Evolutionary conservation across 2,797 vertebrate genomes (phyloP).

Genomic region (Falco peregrinus): DNA sequence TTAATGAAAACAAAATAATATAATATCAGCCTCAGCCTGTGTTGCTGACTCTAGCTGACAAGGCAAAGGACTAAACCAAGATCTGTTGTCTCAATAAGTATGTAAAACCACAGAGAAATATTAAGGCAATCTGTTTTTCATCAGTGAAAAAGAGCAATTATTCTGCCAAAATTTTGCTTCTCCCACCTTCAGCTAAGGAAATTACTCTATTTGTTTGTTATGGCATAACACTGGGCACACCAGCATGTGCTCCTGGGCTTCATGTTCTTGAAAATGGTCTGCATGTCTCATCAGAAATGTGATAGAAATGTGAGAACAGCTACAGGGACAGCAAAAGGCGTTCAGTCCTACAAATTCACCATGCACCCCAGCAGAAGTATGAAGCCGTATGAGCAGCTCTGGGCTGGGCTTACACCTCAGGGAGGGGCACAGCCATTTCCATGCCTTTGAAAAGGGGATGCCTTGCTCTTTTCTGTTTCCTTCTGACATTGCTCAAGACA

Average conservation of each 20-base stretch:
- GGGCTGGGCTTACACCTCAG: background rate
- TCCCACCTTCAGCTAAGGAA: background rate
- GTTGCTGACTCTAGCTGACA: background rate
- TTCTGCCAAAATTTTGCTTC: background rate
- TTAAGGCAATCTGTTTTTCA: background rate
- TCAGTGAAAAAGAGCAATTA: background rate
- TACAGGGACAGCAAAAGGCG: background rate
- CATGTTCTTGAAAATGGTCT: background rate
- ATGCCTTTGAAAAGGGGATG: background rate
- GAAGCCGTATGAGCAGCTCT: background rate
- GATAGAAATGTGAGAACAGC: background rate
- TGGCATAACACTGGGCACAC: fast-evolving
- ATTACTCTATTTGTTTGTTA: background rate
- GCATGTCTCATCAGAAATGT: background rate
- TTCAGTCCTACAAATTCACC: background rate
- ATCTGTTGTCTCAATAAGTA: background rate
- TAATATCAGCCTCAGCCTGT: background rate
- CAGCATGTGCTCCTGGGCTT: background rate
- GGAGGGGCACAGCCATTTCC: background rate
- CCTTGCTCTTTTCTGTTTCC: background rate
- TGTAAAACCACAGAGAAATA: background rate
- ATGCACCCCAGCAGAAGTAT: background rate
- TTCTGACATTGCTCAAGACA: background rate
- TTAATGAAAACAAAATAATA: background rate
- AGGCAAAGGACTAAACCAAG: background rate